phyloP scores from a whole-genome alignment of 2,797 vertebrate genomes.

The Merluccius polli region DNA sequence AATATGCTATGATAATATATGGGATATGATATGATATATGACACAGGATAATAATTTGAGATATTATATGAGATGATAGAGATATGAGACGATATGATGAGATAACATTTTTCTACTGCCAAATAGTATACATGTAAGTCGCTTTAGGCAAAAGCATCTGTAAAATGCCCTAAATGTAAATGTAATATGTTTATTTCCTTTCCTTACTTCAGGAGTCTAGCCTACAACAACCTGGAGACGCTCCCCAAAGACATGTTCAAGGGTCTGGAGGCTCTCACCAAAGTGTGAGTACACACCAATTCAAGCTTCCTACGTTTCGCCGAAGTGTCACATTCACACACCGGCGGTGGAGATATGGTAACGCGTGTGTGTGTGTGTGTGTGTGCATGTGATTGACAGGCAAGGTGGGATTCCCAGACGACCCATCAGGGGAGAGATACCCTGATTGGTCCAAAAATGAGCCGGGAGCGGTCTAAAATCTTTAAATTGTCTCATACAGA shows the following conservation, averaged over 20 bases:
- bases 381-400: no score
- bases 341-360: no score
- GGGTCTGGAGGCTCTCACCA: slow-evolving; percentile 92
- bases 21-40: neutral
- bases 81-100: neutral
- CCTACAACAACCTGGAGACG: slow-evolving; percentile 92
- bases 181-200: neutral
- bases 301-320: neutral
- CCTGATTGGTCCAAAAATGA: no score
- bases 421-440: no score
- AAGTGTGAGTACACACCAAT: slow-evolving; percentile 83
- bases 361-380: no score
- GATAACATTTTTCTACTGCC: no score
- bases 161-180: neutral
- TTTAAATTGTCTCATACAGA: no score
- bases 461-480: no score
- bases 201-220: slow-evolving; percentile 86
- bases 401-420: no score
- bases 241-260: slow-evolving; percentile 96
- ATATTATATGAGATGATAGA: neutral
- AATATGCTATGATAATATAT: neutral
- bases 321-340: neutral
- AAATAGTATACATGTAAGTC: no score
- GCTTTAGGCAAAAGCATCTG: no score
- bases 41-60: neutral